A percentile compares a stretch with the other conserved stretches of the same genome.
phyloP scores from a whole-genome alignment of 2,113 vertebrate species.

The human (Homo sapiens) region GRCh38 chr19:28197001-28197500 shows the following conservation, averaged over 20 bases:
- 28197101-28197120: neutral
- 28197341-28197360: neutral
- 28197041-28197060: neutral
- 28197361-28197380: neutral
- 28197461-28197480: neutral
- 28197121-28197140: neutral
- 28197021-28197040: neutral
- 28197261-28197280: neutral
- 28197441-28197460: neutral
- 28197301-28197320: neutral
- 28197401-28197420: neutral
- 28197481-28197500: neutral
- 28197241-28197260: neutral
- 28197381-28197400: neutral
- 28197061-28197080: neutral
- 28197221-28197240: neutral
- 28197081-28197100: too few relatives aligned
- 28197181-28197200: neutral
- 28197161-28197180: too few relatives aligned
- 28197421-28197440: neutral
- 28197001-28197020: neutral
- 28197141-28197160: neutral
- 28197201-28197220: neutral
- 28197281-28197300: neutral
- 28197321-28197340: neutral